Evolutionary conservation across 2,113 vertebrate species (phyloP).

Genomic region (Podarcis raffonei): DNA sequence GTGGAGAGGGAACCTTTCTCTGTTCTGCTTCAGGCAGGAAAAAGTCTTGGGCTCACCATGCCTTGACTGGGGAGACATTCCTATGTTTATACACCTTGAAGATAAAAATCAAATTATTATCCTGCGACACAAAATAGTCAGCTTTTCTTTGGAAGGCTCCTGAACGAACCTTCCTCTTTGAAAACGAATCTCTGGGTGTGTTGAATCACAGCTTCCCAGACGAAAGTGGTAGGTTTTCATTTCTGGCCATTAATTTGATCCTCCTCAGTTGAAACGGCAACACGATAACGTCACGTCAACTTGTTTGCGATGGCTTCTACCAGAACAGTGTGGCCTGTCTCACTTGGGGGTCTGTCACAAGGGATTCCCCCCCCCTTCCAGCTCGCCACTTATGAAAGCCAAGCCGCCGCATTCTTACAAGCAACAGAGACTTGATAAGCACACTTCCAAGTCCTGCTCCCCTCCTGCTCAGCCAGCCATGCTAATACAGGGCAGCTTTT

Average conservation of each 20-base stretch:
- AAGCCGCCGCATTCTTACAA: constrained; percentile 49
- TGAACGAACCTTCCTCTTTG: constrained; percentile 55
- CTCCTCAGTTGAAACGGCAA: constrained; percentile 73
- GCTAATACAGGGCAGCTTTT: background rate
- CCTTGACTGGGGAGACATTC: background rate
- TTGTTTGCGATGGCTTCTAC: constrained; percentile 61
- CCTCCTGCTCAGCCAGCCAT: constrained; percentile 26
- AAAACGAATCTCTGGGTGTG: constrained; percentile 58
- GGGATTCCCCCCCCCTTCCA: constrained; percentile 44
- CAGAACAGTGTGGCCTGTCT: constrained; percentile 61
- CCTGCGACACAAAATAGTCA: constrained; percentile 35
- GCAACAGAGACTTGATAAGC: constrained; percentile 44
- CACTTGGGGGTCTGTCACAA: constrained; percentile 49
- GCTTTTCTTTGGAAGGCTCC: constrained; percentile 9
- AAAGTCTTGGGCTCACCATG: background rate
- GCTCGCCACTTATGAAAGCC: constrained; percentile 62
- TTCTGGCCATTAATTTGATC: constrained; percentile 78
- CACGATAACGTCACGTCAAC: constrained; percentile 67
- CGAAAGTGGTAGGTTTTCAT: constrained; percentile 73
- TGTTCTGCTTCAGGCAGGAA: too few species aligned
- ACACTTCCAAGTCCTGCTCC: constrained; percentile 18
- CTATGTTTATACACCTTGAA: constrained; percentile 34
- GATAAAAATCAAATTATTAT: constrained; percentile 35
- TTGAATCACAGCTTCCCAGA: constrained; percentile 67
- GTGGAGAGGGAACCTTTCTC: too few species aligned